These are phyloP conservation scores for Trichomycterus rosablanca DNA, from an alignment of 2,113 vertebrate species.

Conservation along the genomic window DNA sequence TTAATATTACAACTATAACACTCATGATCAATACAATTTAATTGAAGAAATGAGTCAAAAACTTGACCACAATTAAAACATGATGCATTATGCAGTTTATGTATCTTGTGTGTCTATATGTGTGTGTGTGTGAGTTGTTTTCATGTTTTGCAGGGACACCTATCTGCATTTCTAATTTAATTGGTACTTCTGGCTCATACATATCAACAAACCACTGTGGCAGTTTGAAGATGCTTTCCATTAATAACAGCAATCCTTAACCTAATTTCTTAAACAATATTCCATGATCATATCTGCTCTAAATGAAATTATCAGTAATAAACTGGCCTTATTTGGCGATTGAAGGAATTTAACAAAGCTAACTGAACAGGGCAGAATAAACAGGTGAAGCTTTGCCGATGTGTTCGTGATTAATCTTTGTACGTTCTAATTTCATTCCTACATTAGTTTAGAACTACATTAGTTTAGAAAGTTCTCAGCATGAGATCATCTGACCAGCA, in stretches of 20 bases:
- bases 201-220: constrained; percentile 47
- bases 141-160: constrained; percentile 26
- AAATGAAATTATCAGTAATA: constrained; percentile 45
- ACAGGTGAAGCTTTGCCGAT: too few relatives aligned
- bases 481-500: too few relatives aligned
- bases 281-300: constrained; percentile 21
- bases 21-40: too few relatives aligned
- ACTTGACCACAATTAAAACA: not conserved
- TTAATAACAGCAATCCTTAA: constrained; percentile 41
- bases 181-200: constrained; percentile 42
- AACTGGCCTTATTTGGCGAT: constrained; percentile 5
- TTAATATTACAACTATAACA: too few relatives aligned
- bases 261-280: constrained; percentile 40
- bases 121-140: constrained; percentile 1
- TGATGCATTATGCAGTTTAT: not conserved
- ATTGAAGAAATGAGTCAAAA: not conserved
- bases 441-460: too few relatives aligned
- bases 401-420: too few relatives aligned
- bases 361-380: constrained; percentile 34
- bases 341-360: constrained; percentile 6
- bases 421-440: too few relatives aligned
- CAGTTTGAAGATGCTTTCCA: constrained; percentile 35
- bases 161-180: constrained; percentile 40
- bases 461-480: too few relatives aligned
- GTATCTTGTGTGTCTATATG: not conserved